Percentiles rank a stretch among this genome's conserved stretches.
phyloP scores from a whole-genome alignment of 2,888 invertebrate species.

The Pegoplata infirma region DNA sequence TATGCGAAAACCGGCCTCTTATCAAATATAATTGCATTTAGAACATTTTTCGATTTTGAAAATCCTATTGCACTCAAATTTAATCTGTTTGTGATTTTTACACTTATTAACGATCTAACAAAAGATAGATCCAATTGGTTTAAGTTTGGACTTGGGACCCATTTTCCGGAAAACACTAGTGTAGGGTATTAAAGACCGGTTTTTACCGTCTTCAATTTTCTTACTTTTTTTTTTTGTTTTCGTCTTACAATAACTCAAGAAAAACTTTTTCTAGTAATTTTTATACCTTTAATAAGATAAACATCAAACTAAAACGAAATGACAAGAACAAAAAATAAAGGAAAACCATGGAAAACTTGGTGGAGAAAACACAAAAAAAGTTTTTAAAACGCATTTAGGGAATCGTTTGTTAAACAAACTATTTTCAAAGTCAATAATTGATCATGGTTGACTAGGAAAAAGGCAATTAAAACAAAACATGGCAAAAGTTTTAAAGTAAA shows the following conservation, averaged over 20 bases:
- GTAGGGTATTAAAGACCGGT: no score
- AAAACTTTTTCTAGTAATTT: conserved; percentile 41
- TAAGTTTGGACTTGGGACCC: no score
- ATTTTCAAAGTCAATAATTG: conserved; percentile 48
- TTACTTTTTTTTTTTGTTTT: background rate
- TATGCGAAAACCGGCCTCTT: no score
- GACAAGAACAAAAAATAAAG: background rate
- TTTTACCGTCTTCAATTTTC: no score
- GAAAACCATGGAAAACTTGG: no score
- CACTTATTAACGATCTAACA: no score
- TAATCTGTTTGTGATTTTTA: no score
- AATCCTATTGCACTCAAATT: no score
- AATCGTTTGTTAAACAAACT: conserved; percentile 26
- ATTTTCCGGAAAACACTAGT: no score
- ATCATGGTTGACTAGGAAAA: conserved; percentile 1
- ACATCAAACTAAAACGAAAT: conserved; percentile 27
- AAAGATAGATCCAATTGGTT: no score
- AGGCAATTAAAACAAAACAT: background rate
- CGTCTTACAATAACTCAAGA: background rate
- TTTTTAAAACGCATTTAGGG: conserved; percentile 4
- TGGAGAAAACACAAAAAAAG: background rate
- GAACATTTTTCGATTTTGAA: no score
- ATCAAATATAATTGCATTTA: no score
- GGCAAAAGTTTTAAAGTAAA: background rate
- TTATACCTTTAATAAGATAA: conserved; percentile 52